Base-by-base conservation (phyloP, 2,888 invertebrate species). In the Dicyrtomina minuta region DNA sequence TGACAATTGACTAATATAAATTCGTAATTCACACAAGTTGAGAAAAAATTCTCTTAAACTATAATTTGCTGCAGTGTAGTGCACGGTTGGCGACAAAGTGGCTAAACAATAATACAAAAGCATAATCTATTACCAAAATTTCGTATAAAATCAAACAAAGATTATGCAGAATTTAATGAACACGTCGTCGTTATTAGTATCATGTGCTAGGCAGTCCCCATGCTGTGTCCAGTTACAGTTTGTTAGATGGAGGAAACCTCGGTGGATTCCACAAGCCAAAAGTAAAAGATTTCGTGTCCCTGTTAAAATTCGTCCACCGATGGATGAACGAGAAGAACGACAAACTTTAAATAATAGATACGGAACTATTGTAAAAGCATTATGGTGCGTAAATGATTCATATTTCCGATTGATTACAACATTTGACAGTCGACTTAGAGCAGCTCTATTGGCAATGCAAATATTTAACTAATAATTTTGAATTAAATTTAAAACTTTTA, bases 251-350 rank as follows among this genome's bases (percentile, higher is more conserved):
- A 85, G 90, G 76, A 93, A 93, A 82, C 93, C 93, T 0, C 83
- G 88, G 73, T 91, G 91, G 91, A 68, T 92, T 58, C 90, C 91
- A 1, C 87, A 87, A 15, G 93, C 93, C 0, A 91, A 90, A 83
- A 88, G 87, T 76, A 93, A 93, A 84, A 75, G 90, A 59, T 93
- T 87, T 82, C 86, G 87, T 74, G 85, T 93, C 71, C 88, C 90
- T 0, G 83, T 84, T 77, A 85, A 86, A 53, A 86, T 86, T 22
- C 81, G 81, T 70, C 80, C 88, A 59, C 84, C 88, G 0, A 79
- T 80, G 70, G 90, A 89, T 46, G 92, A 93, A 79, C 77, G 79
- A 0, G 74, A 83, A 1, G 92, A 93, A 82, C 80, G 91, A 1
- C 79, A 83, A 77, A 85, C 90, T 59, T 84, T 93, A 59, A 84